Percentiles rank a stretch among this genome's conserved stretches.
phyloP scores from a whole-genome alignment of 1,140 invertebrate species.

The Musca domestica region DNA sequence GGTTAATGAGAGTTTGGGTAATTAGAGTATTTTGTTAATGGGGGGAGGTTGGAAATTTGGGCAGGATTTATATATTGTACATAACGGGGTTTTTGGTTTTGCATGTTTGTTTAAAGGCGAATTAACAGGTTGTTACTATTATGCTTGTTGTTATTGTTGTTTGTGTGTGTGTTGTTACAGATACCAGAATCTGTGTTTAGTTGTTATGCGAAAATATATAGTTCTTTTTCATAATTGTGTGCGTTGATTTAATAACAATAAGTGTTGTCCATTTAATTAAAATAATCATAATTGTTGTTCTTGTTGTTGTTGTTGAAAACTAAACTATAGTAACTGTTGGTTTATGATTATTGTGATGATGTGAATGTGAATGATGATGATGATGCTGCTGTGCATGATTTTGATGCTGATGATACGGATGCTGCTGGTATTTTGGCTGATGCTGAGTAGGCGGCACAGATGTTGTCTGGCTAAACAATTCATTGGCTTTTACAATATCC shows the following conservation, averaged over 20 bases:
- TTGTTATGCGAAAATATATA: too few species aligned
- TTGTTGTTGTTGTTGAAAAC: too few species aligned
- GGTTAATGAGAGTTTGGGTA: too few species aligned
- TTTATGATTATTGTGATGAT: conserved; percentile 24
- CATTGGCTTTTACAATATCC: background rate
- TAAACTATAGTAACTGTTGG: conserved; percentile 29
- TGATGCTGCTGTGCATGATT: conserved; percentile 12
- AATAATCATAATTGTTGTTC: background rate
- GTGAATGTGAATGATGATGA: conserved; percentile 12
- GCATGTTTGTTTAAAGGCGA: too few species aligned
- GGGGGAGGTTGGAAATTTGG: too few species aligned
- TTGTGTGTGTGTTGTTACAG: too few species aligned
- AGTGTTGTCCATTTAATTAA: background rate
- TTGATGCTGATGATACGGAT: conserved; percentile 21
- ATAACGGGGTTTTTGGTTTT: too few species aligned
- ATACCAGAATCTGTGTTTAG: too few species aligned
- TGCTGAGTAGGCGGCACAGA: background rate
- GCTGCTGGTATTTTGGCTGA: background rate
- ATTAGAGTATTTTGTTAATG: too few species aligned
- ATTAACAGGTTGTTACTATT: too few species aligned
- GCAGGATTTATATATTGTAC: too few species aligned
- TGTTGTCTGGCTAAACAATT: conserved; percentile 10
- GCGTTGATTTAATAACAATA: background rate
- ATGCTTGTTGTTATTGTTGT: too few species aligned
- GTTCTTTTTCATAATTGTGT: background rate